Evolutionary conservation across 2,113 vertebrate genomes (phyloP).

Genomic region (Aspiorhynchus laticeps): DNA sequence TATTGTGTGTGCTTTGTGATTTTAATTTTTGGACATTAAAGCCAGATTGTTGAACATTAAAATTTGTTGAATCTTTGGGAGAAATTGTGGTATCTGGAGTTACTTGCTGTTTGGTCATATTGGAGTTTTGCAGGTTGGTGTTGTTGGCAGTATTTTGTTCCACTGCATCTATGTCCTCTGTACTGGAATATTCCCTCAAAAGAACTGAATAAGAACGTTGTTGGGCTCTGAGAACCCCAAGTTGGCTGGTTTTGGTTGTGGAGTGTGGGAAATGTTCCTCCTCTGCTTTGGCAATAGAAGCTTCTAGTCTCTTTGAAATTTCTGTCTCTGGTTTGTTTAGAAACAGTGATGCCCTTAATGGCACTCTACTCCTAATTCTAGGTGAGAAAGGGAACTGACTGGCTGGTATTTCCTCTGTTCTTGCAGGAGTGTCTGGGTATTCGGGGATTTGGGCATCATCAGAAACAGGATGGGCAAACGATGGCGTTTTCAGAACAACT

Average conservation of each 20-base stretch:
- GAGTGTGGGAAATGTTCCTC: conserved; percentile 5
- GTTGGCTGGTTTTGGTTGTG: background rate
- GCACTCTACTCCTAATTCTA: conserved; percentile 49
- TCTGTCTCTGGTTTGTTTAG: conserved; percentile 35
- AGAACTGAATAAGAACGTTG: background rate
- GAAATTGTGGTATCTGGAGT: conserved; percentile 25
- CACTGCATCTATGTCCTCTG: background rate
- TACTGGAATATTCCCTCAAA: conserved; percentile 16
- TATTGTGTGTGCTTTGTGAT: conserved; percentile 25
- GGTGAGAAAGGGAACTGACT: conserved; percentile 45
- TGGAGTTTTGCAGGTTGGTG: conserved; percentile 2
- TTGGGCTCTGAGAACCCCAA: background rate
- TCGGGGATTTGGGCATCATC: conserved; percentile 43
- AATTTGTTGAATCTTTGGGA: conserved; percentile 26
- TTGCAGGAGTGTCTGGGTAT: conserved; percentile 44
- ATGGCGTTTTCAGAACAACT: conserved; percentile 11
- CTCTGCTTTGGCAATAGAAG: conserved; percentile 10
- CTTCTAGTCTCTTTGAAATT: conserved; percentile 49
- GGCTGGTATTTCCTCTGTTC: conserved; percentile 53
- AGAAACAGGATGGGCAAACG: conserved; percentile 1
- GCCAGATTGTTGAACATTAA: background rate
- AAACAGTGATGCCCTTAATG: conserved; percentile 30
- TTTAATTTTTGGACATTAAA: background rate
- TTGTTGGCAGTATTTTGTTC: background rate
- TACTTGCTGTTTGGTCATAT: background rate